Base-by-base conservation (phyloP, 1,140 invertebrate genomes). In the Brachionus manjavacas region DNA sequence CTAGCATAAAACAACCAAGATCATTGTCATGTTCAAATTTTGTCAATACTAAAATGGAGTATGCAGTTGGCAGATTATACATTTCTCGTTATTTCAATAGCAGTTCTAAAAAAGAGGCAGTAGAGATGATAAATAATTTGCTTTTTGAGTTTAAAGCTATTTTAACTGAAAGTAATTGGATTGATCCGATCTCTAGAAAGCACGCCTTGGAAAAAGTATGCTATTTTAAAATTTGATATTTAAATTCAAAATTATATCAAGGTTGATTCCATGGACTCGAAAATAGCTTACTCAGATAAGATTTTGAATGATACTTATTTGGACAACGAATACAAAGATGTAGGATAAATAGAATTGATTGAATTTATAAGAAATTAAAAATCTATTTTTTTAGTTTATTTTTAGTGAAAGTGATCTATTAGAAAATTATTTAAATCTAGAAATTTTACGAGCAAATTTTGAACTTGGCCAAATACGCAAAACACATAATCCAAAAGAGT, bases 11-110 rank as follows among this genome's bases (percentile, higher is more conserved):
- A 9, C 79, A 68, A 39, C 79, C 79, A 4, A 60, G 79, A 23
- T 64, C 64, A 11, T 43, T 81, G 60, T 60, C 79, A 2, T 97
- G 94, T 87, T 93, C 94, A 1, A 91, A 91, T 1, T 94, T 94
- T 89, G 94, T 93, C 1, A 96, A 93, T 87, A 92, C 91, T 4
- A 93, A 93, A 84, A 92, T 98, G 87, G 94, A 95, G 4, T 95
- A 96, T 88, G 95, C 96, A 0, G 92, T 97, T 4, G 95, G 96
- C 0, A 94, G 95, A 0, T 95, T 97, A 91, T 98, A 97, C 87
- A 95, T 98, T 0, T 90, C 94, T 1, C 93, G 96, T 89, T 92
- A 93, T 0, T 96, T 96, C 87, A 92, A 94, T 84, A 92, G 92
- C 1, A 91, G 93, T 78, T 92, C 94, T 0, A 95, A 95, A 89